Evolutionary conservation across 1,140 invertebrate genomes (phyloP), one percentile per base, ranked within the genome.

Genomic region (Pantala flavescens): DNA sequence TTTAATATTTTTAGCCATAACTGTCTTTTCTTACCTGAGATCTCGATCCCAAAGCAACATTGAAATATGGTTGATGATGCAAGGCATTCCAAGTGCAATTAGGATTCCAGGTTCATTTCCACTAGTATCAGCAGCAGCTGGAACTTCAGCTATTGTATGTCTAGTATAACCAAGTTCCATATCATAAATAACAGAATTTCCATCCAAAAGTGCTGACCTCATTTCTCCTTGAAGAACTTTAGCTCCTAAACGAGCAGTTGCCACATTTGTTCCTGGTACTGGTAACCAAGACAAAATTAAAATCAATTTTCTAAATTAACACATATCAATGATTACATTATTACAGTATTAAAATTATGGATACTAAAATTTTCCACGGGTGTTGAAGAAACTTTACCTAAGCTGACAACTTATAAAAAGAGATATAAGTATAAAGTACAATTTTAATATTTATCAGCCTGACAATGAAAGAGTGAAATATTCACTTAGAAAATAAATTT

Each of bases 41-140:
- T 98, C 97, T 78, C 90, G 86, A 84, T 99, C 97, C 96, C 96
- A 98, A 0, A 99, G 85, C 71, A 98, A 85, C 87, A 99, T 89
- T 78, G 90, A 89, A 71, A 98, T 88, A 80, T 97, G 92, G 86
- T 99, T 99, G 77, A 99, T 89, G 80, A 98, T 98, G 81, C 89
- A 94, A 74, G 93, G 91, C 70, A 88, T 90, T 73, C 91, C 92
- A 19, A 99, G 86, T 81, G 94, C 91, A 16, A 99, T 90, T 0
- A 95, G 85, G 81, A 99, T 98, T 73, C 93, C 91, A 76, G 89
- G 87, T 81, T 90, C 89, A 16, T 77, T 76, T n/a, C 80, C 77
- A 24, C 81, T 81, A 78, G 71, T 19, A 63, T 63, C 49, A 7
- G 49, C 49, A 63, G 49, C 49, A 7, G 49, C 49, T 77, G 90